phyloP scores from a whole-genome alignment of 2,888 invertebrate genomes.

The Tinea semifulvella region DNA sequence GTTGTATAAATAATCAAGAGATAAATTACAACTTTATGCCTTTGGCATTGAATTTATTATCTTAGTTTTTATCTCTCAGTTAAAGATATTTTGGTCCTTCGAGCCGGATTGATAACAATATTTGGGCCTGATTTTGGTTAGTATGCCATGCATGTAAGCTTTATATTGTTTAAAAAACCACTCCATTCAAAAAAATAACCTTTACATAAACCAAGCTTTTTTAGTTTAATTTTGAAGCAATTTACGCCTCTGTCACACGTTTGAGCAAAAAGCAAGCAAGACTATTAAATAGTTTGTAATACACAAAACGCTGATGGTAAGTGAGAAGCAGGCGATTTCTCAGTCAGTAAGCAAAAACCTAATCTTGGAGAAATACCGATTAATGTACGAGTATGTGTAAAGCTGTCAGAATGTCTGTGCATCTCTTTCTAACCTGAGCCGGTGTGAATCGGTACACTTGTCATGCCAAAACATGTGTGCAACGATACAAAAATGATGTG shows the following conservation, averaged over 20 bases:
- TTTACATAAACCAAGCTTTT: too few species aligned
- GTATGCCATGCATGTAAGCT: too few species aligned
- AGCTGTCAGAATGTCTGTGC: neutral
- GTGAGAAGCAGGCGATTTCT: conserved; percentile 44
- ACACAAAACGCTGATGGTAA: conserved; percentile 54
- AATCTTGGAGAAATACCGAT: conserved; percentile 33
- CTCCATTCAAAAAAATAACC: too few species aligned
- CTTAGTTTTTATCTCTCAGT: too few species aligned
- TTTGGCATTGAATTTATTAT: too few species aligned
- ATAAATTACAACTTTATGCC: too few species aligned
- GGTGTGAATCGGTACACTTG: conserved; percentile 62
- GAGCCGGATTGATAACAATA: neutral
- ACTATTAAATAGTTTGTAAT: conserved; percentile 50
- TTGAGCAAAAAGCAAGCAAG: conserved; percentile 50
- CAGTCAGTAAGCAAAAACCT: conserved; percentile 49
- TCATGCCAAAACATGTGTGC: conserved; percentile 29
- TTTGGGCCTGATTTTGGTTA: too few species aligned
- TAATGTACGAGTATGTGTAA: too few species aligned
- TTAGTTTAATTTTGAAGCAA: too few species aligned
- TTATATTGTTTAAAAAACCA: too few species aligned
- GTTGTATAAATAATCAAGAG: too few species aligned
- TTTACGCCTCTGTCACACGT: too few species aligned
- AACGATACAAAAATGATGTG: neutral
- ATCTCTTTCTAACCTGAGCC: conserved; percentile 34
- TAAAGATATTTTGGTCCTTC: neutral